Base-by-base conservation (phyloP, 1,140 invertebrate genomes). In the Holcopasites calliopsidis region DNA sequence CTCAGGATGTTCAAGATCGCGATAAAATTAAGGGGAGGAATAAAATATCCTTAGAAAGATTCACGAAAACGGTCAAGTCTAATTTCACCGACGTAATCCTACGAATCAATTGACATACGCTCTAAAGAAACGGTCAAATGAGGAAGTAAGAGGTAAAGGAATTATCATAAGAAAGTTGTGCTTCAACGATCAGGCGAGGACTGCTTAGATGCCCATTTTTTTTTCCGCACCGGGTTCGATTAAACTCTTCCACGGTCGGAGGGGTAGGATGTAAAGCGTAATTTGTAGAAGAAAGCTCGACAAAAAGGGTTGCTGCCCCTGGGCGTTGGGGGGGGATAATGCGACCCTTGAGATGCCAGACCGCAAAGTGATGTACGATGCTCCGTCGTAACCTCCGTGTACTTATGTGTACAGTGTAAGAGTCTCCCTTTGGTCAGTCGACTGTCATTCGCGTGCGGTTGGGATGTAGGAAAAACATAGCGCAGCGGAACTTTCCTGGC, bases 321-420 rank as follows among this genome's bases (percentile, higher is more conserved):
- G 42, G 66, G 57, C n/a, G n/a, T n/a, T n/a, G 72, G 68, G 72
- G 76, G 83, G 82, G 83, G 85, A 86, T 90, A 90, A 90, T 90
- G 86, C 78, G 88, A 89, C 89, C 89, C 89, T 81, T 89, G 89
- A 90, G 89, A 90, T 89, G 88, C 85, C 82, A 84, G 84, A 86
- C 86, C 85, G 57, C 82, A 84, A 86, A 87, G 88, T 90, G 88
- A 90, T 90, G 85, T 90, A 90, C 88, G 83, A 75, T 82, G 50
- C 77, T 80, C 83, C 85, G 86, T 86, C 88, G 77, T 79, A 86
- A 81, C 79, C 78, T 79, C 82, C 77, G 81, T 87, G 79, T 85
- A 83, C 85, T 89, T 88, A 88, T 88, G 80, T 77, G 79, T 83
- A 80, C 80, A 26, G 62, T 44, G 52, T 44, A 55, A 54, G 62